A percentile compares a stretch with the other conserved stretches of the same genome.
These are phyloP conservation scores for Falco rusticolus DNA, from an alignment of 2,797 vertebrate species.

Conservation along the genomic window DNA sequence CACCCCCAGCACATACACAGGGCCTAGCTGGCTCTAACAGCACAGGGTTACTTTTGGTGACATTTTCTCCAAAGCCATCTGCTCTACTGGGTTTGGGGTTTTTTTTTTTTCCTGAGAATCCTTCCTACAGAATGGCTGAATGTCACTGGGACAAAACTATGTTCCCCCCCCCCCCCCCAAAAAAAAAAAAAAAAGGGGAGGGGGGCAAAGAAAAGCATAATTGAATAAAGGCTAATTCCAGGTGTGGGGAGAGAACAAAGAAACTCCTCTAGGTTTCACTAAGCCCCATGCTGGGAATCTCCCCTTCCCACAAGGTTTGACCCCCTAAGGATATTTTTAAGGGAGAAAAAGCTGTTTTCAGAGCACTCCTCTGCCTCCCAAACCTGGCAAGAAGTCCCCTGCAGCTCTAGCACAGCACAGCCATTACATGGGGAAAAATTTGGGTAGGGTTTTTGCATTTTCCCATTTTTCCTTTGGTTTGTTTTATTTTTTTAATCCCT, in stretches of 20 bases:
- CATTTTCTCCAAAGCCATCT: fast-evolving
- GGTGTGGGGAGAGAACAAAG: background rate
- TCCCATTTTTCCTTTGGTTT: background rate
- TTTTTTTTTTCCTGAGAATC: background rate
- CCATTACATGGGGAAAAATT: background rate
- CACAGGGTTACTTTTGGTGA: fast-evolving
- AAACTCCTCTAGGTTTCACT: fast-evolving
- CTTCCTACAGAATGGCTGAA: fast-evolving
- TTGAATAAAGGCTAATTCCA: background rate
- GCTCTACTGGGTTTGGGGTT: fast-evolving
- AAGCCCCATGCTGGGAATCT: background rate
- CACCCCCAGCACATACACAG: background rate
- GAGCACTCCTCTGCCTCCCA: background rate
- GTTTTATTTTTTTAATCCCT: background rate
- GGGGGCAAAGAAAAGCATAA: fast-evolving
- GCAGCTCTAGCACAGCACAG: background rate
- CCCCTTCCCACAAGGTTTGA: fast-evolving
- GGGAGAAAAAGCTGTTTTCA: background rate
- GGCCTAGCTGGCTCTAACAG: background rate
- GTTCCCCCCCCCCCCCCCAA: fast-evolving
- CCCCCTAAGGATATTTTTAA: background rate
- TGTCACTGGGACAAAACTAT: fast-evolving
- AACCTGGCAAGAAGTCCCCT: fast-evolving
- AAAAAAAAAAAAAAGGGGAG: too few species aligned
- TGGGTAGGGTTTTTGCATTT: fast-evolving